Evolutionary conservation across 2,113 vertebrate genomes (phyloP).

Genomic region (Neolamprologus caudopunctatus): DNA sequence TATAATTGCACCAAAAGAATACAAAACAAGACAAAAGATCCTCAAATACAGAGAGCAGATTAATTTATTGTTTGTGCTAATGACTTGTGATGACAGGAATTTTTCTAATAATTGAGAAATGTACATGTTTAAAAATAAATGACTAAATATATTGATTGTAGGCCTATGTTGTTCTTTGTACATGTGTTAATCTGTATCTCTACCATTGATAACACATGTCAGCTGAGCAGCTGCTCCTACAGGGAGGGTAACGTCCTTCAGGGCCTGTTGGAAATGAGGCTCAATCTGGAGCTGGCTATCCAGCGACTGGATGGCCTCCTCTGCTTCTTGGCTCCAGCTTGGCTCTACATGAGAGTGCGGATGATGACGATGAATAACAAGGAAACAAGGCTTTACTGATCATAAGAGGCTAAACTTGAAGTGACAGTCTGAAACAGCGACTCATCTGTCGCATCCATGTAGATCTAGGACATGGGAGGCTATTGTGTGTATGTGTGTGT

Average conservation of each 20-base stretch:
- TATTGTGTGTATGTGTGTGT: background rate
- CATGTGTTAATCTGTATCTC: background rate
- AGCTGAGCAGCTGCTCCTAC: constrained; percentile 52
- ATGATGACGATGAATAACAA: background rate
- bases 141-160: background rate
- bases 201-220: constrained; percentile 58
- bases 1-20: background rate
- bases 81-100: background rate
- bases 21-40: background rate
- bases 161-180: background rate
- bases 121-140: background rate
- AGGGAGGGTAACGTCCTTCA: constrained; percentile 51
- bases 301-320: constrained; percentile 57
- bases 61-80: background rate
- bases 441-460: constrained; percentile 31
- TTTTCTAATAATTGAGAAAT: background rate
- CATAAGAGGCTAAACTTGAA: constrained; percentile 50
- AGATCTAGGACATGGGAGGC: background rate
- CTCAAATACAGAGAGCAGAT: background rate
- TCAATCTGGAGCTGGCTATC: constrained; percentile 56
- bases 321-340: constrained; percentile 57
- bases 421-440: constrained; percentile 46
- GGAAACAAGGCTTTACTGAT: constrained; percentile 26
- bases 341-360: constrained; percentile 46
- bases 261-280: constrained; percentile 51